Evolutionary conservation across 2,797 vertebrate genomes (phyloP).

Genomic region (Gambelia wislizenii): DNA sequence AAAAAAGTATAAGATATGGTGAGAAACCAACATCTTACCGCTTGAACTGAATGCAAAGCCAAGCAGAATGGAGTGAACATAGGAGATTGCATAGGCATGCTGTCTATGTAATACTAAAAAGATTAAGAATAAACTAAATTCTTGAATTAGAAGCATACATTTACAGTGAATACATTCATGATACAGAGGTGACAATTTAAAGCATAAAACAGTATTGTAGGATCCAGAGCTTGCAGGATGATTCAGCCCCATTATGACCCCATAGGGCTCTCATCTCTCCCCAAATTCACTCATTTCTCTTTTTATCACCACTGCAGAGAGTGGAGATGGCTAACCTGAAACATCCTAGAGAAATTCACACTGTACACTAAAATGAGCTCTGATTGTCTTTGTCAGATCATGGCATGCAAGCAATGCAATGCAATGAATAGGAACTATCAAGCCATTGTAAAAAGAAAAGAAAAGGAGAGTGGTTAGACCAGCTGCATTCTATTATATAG

Average conservation of each 20-base stretch:
- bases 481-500: not conserved
- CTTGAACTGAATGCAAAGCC: not conserved
- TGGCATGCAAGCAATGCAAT: constrained; percentile 1
- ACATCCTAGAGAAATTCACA: not conserved
- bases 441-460: not conserved
- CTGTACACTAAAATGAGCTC: not conserved
- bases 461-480: not conserved
- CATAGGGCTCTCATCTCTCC: not conserved
- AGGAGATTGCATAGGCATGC: no score
- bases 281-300: no score
- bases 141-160: not conserved
- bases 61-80: not conserved
- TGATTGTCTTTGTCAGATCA: not conserved
- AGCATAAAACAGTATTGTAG: not conserved
- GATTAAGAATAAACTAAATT: no score
- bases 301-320: not conserved
- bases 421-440: not conserved
- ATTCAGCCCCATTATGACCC: not conserved
- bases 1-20: not conserved
- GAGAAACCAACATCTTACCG: not conserved
- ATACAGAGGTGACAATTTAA: not conserved
- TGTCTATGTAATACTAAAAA: no score
- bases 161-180: not conserved
- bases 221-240: no score
- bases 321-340: not conserved